Conservation (phyloP, 2,113 vertebrate genomes). For the Oryctolagus cuniculus region DNA sequence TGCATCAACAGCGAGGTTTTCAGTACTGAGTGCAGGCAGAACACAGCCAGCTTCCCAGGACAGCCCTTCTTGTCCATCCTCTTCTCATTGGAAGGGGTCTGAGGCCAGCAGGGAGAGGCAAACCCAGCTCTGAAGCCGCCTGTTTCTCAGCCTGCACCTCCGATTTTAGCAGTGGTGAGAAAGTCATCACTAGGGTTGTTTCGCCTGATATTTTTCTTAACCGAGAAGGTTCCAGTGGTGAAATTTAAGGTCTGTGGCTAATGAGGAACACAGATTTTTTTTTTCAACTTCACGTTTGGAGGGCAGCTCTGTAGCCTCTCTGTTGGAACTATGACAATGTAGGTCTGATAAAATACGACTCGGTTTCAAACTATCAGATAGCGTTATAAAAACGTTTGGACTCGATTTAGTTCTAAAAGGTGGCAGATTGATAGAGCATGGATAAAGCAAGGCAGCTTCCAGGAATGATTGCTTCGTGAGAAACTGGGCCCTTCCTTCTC, state of each 20-base stretch:
- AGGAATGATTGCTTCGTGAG: conserved; percentile 72
- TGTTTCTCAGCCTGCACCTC: background rate
- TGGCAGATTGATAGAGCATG: conserved; percentile 84
- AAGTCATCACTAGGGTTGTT: conserved; percentile 18
- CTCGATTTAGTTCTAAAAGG: conserved; percentile 76
- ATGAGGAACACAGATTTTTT: conserved; percentile 67
- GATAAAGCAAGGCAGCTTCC: conserved; percentile 77
- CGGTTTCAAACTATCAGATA: conserved; percentile 76
- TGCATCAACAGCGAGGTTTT: background rate
- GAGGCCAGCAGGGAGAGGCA: conserved; percentile 15
- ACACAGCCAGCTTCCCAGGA: background rate
- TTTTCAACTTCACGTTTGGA: conserved; percentile 31
- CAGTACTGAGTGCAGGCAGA: background rate
- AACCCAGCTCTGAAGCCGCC: background rate
- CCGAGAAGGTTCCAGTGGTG: conserved; percentile 38
- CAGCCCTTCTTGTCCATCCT: conserved; percentile 28
- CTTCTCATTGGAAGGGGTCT: background rate
- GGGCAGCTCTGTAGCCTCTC: conserved; percentile 48
- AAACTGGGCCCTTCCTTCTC: conserved; percentile 69
- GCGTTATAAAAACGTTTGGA: conserved; percentile 77
- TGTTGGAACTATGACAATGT: conserved; percentile 71
- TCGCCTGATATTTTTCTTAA: conserved; percentile 56
- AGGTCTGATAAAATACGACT: conserved; percentile 75
- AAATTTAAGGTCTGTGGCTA: conserved; percentile 79
- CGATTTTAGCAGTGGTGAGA: conserved; percentile 37